Conservation (phyloP, 1,140 invertebrate genomes). For the Forficula auricularia region DNA sequence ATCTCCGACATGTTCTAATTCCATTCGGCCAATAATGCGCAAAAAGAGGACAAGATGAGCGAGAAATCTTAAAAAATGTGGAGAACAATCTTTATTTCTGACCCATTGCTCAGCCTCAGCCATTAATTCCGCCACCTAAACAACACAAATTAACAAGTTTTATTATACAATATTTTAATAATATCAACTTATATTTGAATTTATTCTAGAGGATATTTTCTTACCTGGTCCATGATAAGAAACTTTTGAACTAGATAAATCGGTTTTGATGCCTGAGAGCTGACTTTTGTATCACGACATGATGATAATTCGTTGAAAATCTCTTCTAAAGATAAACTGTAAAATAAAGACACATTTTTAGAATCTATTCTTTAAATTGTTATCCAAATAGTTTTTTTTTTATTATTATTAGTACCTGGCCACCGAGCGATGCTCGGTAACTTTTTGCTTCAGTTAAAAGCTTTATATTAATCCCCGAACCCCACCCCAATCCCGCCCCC, state of each 20-base stretch:
- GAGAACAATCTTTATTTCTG: conserved; percentile 19
- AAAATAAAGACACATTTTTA: too few species aligned
- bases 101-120: conserved; percentile 34
- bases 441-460: too few species aligned
- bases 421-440: too few species aligned
- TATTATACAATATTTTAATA: not conserved
- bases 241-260: conserved; percentile 57
- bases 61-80: conserved; percentile 56
- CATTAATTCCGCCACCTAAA: conserved; percentile 29
- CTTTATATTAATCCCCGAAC: too few species aligned
- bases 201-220: too few species aligned
- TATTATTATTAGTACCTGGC: too few species aligned
- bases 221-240: conserved; percentile 54
- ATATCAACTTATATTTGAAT: too few species aligned
- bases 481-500: too few species aligned
- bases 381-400: too few species aligned
- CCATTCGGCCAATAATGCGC: conserved; percentile 49
- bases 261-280: conserved; percentile 32
- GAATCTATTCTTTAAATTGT: too few species aligned
- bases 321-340: conserved; percentile 46
- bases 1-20: conserved; percentile 47
- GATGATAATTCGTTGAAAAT: conserved; percentile 45
- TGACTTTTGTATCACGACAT: conserved; percentile 32
- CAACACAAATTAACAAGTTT: too few species aligned
- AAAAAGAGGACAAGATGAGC: conserved; percentile 74